Base-by-base conservation (phyloP, 1,140 invertebrate genomes). In the Achatina immaculata region DNA sequence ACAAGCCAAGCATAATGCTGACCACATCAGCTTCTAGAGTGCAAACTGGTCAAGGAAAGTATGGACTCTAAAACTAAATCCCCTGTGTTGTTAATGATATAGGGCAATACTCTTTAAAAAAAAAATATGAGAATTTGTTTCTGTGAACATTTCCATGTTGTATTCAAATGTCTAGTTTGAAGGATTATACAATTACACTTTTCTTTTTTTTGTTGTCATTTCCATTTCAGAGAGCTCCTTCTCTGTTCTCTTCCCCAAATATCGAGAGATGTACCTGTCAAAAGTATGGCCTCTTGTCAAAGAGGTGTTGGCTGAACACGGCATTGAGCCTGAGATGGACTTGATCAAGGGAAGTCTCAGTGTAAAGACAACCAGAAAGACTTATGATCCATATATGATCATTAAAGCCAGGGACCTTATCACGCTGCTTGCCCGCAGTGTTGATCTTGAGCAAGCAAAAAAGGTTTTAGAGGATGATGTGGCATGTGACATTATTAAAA, bases 381-480 rank as follows among this genome's bases (percentile, higher is more conserved):
- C 98, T 1, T 99, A 96, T 96, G 99, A 99, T 93, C 99, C 99
- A 0, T 99, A 96, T 84, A 96, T 99, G 65, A 97, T 99, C 66
- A 94, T 99, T 14, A 99, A 99, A 92, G 96, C 97, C 14, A 93
- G 98, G 83, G 99, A 99, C 90, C 94, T 99, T 91, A 96, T 99
- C 80, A 99, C 98, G 90, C 92, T 99, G 3, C 90, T 99, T 80
- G 96, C 98, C 1, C 92, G 99, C 86, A 98, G 97, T 91, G 98
- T 99, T 24, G 98, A 98, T 0, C 97, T 95, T 88, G 98, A 99
- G 91, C 98, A 99, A 91, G 93, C 93, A 34, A 83, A 92, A 31
- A 85, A 90, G 76, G 89, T 94, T 19, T 85, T 94, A 6, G 94
- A 97, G 85, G 98, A 99, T 92, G 96, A 98, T 73, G 93, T 96